phyloP scores from a whole-genome alignment of 2,113 vertebrate species.

The Sinocyclocheilus anophthalmus region DNA sequence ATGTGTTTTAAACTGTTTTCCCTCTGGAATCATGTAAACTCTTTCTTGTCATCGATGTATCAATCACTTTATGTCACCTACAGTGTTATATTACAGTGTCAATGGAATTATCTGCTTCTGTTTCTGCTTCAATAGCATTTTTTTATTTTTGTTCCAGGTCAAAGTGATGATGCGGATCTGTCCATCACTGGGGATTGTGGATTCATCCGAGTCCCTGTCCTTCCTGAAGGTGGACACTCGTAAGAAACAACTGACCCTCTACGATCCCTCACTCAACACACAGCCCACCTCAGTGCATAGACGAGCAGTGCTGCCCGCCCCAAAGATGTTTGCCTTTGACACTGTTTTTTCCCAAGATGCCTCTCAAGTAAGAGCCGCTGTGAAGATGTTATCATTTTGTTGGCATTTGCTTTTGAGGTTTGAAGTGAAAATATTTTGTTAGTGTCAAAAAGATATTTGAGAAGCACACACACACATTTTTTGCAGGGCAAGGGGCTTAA shows the following conservation, averaged over 20 bases:
- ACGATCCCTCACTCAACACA: slow-evolving; percentile 74
- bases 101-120: not conserved
- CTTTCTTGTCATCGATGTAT: not conserved
- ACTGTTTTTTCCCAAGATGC: slow-evolving; percentile 88
- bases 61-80: not conserved
- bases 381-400: slow-evolving; percentile 4
- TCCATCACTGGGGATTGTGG: slow-evolving; percentile 75
- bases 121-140: not conserved
- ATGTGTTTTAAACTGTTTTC: not conserved
- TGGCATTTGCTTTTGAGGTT: slow-evolving; percentile 21
- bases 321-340: slow-evolving; percentile 91
- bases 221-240: slow-evolving; percentile 88
- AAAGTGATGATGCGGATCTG: slow-evolving; percentile 90
- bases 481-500: slow-evolving; percentile 69
- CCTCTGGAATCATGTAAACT: not conserved
- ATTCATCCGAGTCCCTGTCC: slow-evolving; percentile 82
- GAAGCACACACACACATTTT: slow-evolving; percentile 58
- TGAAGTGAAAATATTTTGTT: slow-evolving; percentile 52
- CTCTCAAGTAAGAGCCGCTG: slow-evolving; percentile 80
- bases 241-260: slow-evolving; percentile 88
- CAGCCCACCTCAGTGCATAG: slow-evolving; percentile 70
- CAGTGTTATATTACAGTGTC: not conserved
- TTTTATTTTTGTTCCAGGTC: slow-evolving; percentile 74
- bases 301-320: slow-evolving; percentile 71
- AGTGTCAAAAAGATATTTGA: slow-evolving; percentile 66